A percentile compares a stretch with the other conserved stretches of the same genome.
phyloP scores from a whole-genome alignment of 2,888 invertebrate genomes.

The Magallana nippona region DNA sequence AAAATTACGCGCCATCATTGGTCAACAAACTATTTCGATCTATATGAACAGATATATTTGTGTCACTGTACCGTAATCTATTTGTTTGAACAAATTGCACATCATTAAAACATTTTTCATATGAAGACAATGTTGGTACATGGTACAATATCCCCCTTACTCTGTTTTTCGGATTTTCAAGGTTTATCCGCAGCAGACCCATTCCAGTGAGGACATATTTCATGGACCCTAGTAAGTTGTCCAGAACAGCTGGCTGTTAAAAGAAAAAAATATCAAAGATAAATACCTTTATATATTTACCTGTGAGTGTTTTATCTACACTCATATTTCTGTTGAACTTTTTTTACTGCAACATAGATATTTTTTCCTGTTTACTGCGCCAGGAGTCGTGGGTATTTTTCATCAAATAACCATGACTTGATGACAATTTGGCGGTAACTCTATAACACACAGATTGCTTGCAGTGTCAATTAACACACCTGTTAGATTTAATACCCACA shows the following conservation, averaged over 20 bases:
- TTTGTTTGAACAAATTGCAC: not conserved
- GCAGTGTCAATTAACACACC: too few species aligned
- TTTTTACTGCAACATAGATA: not conserved
- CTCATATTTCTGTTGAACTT: not conserved
- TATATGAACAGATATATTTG: too few species aligned
- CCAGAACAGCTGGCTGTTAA: conserved; percentile 84
- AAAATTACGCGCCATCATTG: too few species aligned
- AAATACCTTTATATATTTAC: not conserved
- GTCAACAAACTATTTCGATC: too few species aligned
- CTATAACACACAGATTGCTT: too few species aligned
- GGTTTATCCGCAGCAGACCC: conserved; percentile 84
- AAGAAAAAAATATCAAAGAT: conserved; percentile 36
- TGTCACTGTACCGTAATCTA: too few species aligned
- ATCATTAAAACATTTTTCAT: too few species aligned
- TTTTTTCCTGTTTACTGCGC: not conserved
- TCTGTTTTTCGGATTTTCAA: conserved; percentile 84
- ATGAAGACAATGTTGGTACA: too few species aligned
- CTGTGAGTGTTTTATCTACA: not conserved
- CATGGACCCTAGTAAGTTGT: conserved; percentile 85
- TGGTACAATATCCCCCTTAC: conserved; percentile 71
- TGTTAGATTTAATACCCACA: too few species aligned
- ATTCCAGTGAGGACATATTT: conserved; percentile 86
- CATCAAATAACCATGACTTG: not conserved
- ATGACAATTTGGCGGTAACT: not conserved
- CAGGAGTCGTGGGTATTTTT: not conserved